Evolutionary conservation across 2,888 invertebrate genomes (phyloP), one percentile per base, ranked within the genome.

Genomic region (Scrobipalpa costella): DNA sequence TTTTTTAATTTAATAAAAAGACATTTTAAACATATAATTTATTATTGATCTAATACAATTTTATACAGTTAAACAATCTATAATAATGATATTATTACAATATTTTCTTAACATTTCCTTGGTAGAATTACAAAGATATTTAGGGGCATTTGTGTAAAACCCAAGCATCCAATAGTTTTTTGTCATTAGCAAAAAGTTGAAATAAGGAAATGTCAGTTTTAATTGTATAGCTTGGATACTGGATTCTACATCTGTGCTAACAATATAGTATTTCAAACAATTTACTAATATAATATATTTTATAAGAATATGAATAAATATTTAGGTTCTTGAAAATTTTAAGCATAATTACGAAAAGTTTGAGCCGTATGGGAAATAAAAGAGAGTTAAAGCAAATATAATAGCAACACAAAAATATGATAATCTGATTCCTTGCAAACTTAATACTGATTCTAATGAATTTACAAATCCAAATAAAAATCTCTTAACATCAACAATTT

Each of bases 21-120:
- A 52, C 33, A 52, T 55, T 7, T 62, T 38, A 21, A 49, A 61
- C 61, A 63, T 63, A 67, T 63, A 62, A 61, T 66, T 67, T 67
- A 66, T 59, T 67, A 63, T 66, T 62, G 50, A 63, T 63, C 66
- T 67, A 67, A 66, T 66, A 66, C 67, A 67, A 61, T 66, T 34
- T 67, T 66, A 62, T 64, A 67, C 63, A 63, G 62, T 62, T 50
- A 34, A 44, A 57, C 47, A 57, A 38, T 62, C 60, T 60, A 60
- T 59, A 27, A 27, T 59, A 19, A 58, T 38, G 38, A 38, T 58
- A 21, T 33, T n/a, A 60, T 38, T 27, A 27, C 27, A 19, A 38
- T 60, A 49, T 47, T 49, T 47, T 57, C 36, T 36, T 57, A 57
- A 57, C 57, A 57, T 38, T 38, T 38, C 15, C 57, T 36, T 57